Conservation (phyloP, 2,888 invertebrate genomes). For the Drosophila neutralis region DNA sequence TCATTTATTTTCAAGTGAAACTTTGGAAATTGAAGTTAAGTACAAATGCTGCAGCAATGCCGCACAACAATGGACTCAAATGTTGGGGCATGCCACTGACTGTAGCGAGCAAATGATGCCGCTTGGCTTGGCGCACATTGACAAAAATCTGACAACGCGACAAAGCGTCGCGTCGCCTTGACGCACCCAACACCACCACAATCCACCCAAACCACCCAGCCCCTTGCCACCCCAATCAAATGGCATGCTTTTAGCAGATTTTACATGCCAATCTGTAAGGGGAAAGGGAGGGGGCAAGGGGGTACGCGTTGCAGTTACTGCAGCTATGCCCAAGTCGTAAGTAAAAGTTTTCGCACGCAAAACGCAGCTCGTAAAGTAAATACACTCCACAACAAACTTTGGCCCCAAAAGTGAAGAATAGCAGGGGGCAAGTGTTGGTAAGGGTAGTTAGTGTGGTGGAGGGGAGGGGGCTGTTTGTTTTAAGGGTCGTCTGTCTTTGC, state of each 20-base stretch:
- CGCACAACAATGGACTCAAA: slow-evolving; percentile 29
- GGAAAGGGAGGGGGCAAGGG: slow-evolving; percentile 7
- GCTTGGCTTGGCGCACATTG: slow-evolving; percentile 47
- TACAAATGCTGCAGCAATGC: slow-evolving; percentile 24
- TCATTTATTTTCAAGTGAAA: slow-evolving; percentile 12
- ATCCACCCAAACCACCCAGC: neutral
- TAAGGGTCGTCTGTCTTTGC: slow-evolving; percentile 12
- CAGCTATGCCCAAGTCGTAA: slow-evolving; percentile 77
- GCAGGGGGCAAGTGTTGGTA: neutral
- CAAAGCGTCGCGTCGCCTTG: slow-evolving; percentile 73
- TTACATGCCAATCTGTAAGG: slow-evolving; percentile 76
- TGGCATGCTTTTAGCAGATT: slow-evolving; percentile 80
- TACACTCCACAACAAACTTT: slow-evolving; percentile 75
- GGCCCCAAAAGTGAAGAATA: slow-evolving; percentile 3
- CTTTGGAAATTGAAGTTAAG: neutral
- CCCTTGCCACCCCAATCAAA: slow-evolving; percentile 36
- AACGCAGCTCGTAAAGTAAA: slow-evolving; percentile 80
- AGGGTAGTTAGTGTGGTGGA: neutral
- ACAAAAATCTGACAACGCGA: slow-evolving; percentile 78
- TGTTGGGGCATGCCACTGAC: slow-evolving; percentile 31
- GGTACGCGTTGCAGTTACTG: slow-evolving; percentile 59
- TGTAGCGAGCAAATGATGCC: slow-evolving; percentile 49
- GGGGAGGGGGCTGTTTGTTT: slow-evolving; percentile 2
- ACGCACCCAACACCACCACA: neutral
- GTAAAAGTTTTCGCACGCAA: slow-evolving; percentile 80